Conservation (phyloP, 2,797 vertebrate species). For the Arnoldichthys spilopterus region DNA sequence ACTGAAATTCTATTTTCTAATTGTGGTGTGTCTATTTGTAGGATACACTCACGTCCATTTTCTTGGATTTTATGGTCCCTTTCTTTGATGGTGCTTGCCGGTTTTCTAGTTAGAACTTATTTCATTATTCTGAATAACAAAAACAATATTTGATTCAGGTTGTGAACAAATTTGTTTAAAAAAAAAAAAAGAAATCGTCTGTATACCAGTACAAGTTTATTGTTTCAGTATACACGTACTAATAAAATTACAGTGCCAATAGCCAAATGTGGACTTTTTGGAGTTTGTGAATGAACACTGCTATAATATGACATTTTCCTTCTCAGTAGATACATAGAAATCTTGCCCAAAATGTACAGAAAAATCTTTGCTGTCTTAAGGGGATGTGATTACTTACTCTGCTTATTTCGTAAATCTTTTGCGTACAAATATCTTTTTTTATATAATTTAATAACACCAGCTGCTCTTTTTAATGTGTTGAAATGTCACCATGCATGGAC, state of each 20-base stretch:
- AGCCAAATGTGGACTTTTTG: conserved; percentile 67
- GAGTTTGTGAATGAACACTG: conserved; percentile 24
- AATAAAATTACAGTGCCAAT: conserved; percentile 97
- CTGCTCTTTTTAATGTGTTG: no score
- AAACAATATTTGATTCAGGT: conserved; percentile 95
- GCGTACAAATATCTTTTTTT: no score
- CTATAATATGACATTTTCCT: no score
- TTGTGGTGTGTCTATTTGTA: conserved; percentile 96
- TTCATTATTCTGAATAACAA: conserved; percentile 91
- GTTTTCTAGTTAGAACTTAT: conserved; percentile 96
- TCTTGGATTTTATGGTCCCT: conserved; percentile 89
- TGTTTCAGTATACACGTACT: conserved; percentile 96
- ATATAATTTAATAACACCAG: no score
- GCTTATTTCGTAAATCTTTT: no score
- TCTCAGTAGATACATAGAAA: no score
- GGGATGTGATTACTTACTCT: no score
- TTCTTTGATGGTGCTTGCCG: conserved; percentile 96
- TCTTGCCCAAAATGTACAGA: no score
- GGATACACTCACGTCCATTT: conserved; percentile 83
- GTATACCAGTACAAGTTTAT: conserved; percentile 97
- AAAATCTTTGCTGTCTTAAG: not conserved
- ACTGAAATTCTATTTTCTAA: conserved; percentile 97
- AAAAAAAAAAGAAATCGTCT: conserved; percentile 84
- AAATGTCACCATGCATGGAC: no score
- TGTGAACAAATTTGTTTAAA: conserved; percentile 96